Evolutionary conservation across 92 coral and sea anemone species (phyloP), one percentile per base, ranked within the genome.

Genomic region (Epizoanthus scotinus): DNA sequence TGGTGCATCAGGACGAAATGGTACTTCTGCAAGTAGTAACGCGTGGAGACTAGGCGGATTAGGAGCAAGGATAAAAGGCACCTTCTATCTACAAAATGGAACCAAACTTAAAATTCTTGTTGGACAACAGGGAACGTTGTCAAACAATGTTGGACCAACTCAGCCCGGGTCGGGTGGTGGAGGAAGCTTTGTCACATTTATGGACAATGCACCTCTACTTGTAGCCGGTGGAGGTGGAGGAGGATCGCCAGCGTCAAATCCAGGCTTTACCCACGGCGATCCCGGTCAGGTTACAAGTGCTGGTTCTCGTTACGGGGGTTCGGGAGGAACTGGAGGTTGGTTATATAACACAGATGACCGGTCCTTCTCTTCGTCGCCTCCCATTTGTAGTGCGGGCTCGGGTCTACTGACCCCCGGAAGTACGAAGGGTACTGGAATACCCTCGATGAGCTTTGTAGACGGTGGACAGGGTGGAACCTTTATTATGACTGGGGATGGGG

Each of bases 201-300:
- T 20, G n/a, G 86, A 92, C 74, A 81, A 86, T 50, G 86, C 84
- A 1, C 89, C 87, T n/a, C 58, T 92, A 36, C 60, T 92, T 25
- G 71, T 92, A 61, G 94, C 97, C 62, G 97, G 94, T 55, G 94
- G 97, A 58, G 97, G 97, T 8, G 97, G 97, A 21, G 97, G 97
- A 22, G 97, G 97, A 28, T 89, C 94, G n/a, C n/a, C n/a, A n/a
- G n/a, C n/a, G n/a, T n/a, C n/a, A n/a, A n/a, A n/a, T n/a, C n/a
- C n/a, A n/a, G n/a, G n/a, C 8, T 82, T 65, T 26, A 62, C 60
- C 15, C 91, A 85, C 59, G 97, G 94, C 14, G 97, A 92, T 67
- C 90, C 94, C 17, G 97, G 97, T 31, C 97, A 92, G 82, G 84
- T 70, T 20, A 85, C 86, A 17, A 49, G 63, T 27, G 62, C 72